A percentile compares a stretch with the other conserved stretches of the same genome.
Conservation (phyloP, 2,797 vertebrate species). For the Lagocephalus sceleratus region DNA sequence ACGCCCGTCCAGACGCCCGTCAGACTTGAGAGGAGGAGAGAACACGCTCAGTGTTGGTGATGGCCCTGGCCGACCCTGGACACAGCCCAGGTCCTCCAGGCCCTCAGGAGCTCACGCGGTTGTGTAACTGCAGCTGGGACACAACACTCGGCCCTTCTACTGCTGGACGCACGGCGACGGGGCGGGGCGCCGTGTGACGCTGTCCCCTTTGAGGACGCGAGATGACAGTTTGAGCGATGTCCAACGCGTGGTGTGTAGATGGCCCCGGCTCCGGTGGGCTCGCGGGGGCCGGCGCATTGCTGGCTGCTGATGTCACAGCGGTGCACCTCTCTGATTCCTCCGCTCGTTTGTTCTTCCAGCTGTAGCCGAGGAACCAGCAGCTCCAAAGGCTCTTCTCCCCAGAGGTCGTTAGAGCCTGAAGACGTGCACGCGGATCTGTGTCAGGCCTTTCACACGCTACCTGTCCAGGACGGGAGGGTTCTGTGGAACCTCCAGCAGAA, state of each 20-base stretch:
- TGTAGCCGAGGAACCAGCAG: constrained; percentile 83
- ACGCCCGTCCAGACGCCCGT: constrained; percentile 50
- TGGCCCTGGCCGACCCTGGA: constrained; percentile 31
- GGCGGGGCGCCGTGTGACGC: constrained; percentile 19
- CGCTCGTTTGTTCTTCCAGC: constrained; percentile 79
- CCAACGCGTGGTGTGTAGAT: constrained; percentile 71
- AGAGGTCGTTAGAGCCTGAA: constrained; percentile 35
- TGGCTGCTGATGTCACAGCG: constrained; percentile 85
- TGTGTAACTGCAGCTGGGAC: no score
- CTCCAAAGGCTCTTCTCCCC: constrained; percentile 67
- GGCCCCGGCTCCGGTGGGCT: constrained; percentile 79
- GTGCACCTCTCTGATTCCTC: constrained; percentile 84
- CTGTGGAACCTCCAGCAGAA: constrained; percentile 1
- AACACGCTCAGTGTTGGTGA: constrained; percentile 29
- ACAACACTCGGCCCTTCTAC: no score
- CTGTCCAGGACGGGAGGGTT: background rate
- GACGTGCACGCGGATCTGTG: constrained; percentile 14
- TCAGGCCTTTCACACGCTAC: constrained; percentile 9
- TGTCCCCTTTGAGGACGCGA: constrained; percentile 8
- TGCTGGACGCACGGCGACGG: constrained; percentile 29
- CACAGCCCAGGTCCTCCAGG: constrained; percentile 66
- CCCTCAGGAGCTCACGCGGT: constrained; percentile 20
- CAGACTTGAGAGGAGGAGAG: constrained; percentile 35
- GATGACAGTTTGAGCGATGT: constrained; percentile 1
- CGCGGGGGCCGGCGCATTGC: constrained; percentile 86